A percentile compares a stretch with the other conserved stretches of the same genome.
Evolutionary conservation across 2,888 invertebrate species (phyloP).

Genomic region (Euzetes globulus): DNA sequence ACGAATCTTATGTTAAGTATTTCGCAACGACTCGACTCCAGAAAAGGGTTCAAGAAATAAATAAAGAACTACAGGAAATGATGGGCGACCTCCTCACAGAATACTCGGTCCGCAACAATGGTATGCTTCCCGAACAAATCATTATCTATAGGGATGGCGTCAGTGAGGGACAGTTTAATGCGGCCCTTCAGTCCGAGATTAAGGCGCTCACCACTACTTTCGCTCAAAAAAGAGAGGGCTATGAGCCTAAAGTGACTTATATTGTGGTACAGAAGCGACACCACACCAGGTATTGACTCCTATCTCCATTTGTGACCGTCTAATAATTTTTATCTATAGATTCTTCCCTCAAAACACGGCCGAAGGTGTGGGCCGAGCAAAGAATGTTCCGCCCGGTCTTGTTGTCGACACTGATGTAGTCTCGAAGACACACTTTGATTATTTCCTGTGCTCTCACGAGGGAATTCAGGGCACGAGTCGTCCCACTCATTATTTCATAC

Average conservation of each 20-base stretch:
- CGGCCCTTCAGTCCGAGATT: slow-evolving; percentile 23
- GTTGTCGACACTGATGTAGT: slow-evolving; percentile 76
- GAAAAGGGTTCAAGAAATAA: slow-evolving; percentile 62
- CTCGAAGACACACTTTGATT: slow-evolving; percentile 76
- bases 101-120: not conserved
- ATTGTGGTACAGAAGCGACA: slow-evolving; percentile 93
- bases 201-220: slow-evolving; percentile 53
- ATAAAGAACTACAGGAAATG: slow-evolving; percentile 62
- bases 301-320: not conserved
- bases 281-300: slow-evolving; percentile 51
- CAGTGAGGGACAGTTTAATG: slow-evolving; percentile 54
- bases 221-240: not conserved
- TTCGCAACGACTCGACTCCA: slow-evolving; percentile 67
- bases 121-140: slow-evolving; percentile 50
- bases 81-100: slow-evolving; percentile 29
- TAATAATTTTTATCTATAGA: not conserved
- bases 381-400: slow-evolving; percentile 75
- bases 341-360: slow-evolving; percentile 36
- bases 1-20: slow-evolving; percentile 44
- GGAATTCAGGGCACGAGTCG: slow-evolving; percentile 49
- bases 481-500: slow-evolving; percentile 40
- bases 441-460: slow-evolving; percentile 66
- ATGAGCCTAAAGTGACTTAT: slow-evolving; percentile 73
- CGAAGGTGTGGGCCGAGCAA: slow-evolving; percentile 43
- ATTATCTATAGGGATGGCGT: slow-evolving; percentile 73